Conservation (phyloP, 2,888 invertebrate species). For the Dicranocentrus wangi region DNA sequence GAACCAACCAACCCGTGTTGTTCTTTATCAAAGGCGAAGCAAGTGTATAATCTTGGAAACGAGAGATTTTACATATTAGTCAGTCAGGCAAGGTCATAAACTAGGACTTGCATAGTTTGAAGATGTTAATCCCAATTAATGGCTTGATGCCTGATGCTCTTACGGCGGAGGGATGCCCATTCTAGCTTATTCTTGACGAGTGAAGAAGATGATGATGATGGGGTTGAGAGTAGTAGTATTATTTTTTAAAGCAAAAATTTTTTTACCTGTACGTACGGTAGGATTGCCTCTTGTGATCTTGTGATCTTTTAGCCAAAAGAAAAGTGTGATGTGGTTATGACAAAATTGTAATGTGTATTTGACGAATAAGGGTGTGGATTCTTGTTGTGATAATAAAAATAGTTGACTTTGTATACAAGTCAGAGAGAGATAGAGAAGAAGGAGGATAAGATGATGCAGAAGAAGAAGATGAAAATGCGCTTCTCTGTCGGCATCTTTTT, state of each 20-base stretch:
- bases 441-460: too few relatives aligned
- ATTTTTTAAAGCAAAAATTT: slow-evolving; percentile 23
- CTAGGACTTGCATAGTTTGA: slow-evolving; percentile 63
- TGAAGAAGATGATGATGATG: slow-evolving; percentile 14
- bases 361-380: slow-evolving; percentile 53
- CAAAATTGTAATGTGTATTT: slow-evolving; percentile 15
- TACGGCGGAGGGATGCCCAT: too few relatives aligned
- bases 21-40: background rate
- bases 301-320: background rate
- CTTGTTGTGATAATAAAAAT: slow-evolving; percentile 53
- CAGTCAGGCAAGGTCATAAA: slow-evolving; percentile 68
- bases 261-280: too few relatives aligned
- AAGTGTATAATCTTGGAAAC: background rate
- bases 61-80: slow-evolving; percentile 17
- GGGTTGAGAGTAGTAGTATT: slow-evolving; percentile 1
- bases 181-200: slow-evolving; percentile 17
- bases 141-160: slow-evolving; percentile 55
- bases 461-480: background rate
- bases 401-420: slow-evolving; percentile 34
- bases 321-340: slow-evolving; percentile 14
- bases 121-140: slow-evolving; percentile 71
- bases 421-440: background rate
- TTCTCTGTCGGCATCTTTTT: slow-evolving; percentile 33
- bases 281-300: too few relatives aligned
- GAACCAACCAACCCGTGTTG: too few relatives aligned